Conservation (phyloP, 2,113 vertebrate genomes). For the Sylvietta virens region DNA sequence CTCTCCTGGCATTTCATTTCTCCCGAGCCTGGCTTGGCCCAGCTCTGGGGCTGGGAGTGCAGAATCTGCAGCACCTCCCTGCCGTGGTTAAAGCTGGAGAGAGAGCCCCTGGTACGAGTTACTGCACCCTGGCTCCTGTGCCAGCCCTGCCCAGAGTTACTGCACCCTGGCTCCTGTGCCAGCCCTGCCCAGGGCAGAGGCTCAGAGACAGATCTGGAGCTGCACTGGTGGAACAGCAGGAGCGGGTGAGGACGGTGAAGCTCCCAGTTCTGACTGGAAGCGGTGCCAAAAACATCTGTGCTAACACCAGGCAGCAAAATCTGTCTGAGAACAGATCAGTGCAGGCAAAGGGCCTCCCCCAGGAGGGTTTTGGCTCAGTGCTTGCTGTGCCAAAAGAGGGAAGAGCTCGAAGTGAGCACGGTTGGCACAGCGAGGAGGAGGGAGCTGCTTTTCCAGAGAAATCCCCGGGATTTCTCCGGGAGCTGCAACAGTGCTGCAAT, state of each 20-base stretch:
- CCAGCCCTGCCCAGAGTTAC: background rate
- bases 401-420: background rate
- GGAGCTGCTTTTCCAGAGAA: background rate
- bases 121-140: background rate
- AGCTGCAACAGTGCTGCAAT: background rate
- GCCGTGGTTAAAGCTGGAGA: background rate
- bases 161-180: slow-evolving; percentile 12
- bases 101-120: slow-evolving; percentile 14
- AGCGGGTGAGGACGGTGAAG: background rate
- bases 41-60: background rate
- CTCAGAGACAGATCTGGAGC: background rate
- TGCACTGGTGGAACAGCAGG: background rate
- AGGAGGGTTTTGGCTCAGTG: background rate
- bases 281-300: background rate
- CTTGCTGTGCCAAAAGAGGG: background rate
- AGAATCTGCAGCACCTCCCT: background rate
- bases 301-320: background rate
- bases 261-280: background rate
- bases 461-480: background rate
- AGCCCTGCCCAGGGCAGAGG: background rate
- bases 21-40: background rate
- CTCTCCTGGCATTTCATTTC: background rate
- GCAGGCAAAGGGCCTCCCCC: background rate
- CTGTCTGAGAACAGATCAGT: background rate
- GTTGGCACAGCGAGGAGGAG: background rate